Evolutionary conservation across 2,888 invertebrate genomes (phyloP).

Genomic region (Rapana venosa): DNA sequence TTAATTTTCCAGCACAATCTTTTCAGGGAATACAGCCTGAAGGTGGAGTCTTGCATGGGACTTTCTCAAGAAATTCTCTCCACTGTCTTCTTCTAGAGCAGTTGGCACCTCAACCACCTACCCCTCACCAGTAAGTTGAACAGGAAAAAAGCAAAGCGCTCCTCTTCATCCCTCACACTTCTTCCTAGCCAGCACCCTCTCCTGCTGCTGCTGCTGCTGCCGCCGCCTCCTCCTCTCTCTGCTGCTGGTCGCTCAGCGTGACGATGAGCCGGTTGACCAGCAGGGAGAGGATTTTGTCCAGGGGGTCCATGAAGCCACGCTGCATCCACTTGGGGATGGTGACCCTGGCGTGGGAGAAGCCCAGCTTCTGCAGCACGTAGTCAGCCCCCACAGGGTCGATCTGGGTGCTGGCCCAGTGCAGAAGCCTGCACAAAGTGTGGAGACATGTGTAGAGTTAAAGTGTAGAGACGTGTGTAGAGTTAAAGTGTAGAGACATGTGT

Average conservation of each 20-base stretch:
- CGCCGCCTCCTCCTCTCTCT: conserved; percentile 38
- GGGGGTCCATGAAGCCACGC: conserved; percentile 97
- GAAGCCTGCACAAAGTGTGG: conserved; percentile 66
- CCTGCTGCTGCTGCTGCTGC: neutral
- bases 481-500: no score
- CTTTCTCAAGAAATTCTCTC: no score
- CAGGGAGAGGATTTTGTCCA: conserved; percentile 87
- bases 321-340: conserved; percentile 99
- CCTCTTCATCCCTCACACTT: neutral
- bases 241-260: conserved; percentile 55
- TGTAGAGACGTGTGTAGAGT: neutral
- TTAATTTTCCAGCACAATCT: no score
- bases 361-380: conserved; percentile 97
- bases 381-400: conserved; percentile 99
- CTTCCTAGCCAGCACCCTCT: neutral
- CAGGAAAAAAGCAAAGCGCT: no score
- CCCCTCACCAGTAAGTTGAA: no score
- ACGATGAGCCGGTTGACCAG: conserved; percentile 74
- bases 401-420: conserved; percentile 92
- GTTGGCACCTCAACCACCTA: no score
- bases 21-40: no score
- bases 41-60: no score
- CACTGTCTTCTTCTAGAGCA: no score
- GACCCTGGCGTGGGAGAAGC: conserved; percentile 97
- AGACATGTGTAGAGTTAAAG: neutral